A percentile compares a stretch with the other conserved stretches of the same genome.
phyloP scores from a whole-genome alignment of 2,113 vertebrate genomes.

The Bucco capensis region DNA sequence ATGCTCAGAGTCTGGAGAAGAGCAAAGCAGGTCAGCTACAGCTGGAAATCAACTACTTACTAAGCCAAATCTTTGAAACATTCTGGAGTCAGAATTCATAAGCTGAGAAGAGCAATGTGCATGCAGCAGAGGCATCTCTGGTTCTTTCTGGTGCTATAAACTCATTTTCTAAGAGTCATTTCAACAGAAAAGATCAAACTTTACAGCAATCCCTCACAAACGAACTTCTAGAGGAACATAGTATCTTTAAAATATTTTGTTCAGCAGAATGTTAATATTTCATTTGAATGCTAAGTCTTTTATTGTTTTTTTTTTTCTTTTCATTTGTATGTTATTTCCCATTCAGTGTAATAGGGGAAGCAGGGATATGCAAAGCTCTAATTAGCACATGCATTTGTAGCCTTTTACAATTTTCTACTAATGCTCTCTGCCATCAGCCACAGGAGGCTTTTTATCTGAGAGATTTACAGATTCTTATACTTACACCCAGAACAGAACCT shows the following conservation, averaged over 20 bases:
- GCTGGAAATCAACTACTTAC: not conserved
- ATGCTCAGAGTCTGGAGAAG: not conserved
- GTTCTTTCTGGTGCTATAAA: not conserved
- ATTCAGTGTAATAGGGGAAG: not conserved
- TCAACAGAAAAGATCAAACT: not conserved
- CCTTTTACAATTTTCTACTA: constrained; percentile 10
- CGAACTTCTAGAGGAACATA: not conserved
- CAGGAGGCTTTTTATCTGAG: constrained; percentile 12
- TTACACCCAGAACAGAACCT: not conserved
- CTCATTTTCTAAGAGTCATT: not conserved
- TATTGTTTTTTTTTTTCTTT: not conserved
- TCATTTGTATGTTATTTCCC: constrained; percentile 6
- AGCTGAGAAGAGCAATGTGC: not conserved
- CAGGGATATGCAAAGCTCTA: constrained; percentile 17
- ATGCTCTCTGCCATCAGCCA: constrained; percentile 33
- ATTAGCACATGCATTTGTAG: constrained; percentile 48
- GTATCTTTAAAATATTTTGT: not conserved
- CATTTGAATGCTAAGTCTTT: not conserved
- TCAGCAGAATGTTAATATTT: not conserved
- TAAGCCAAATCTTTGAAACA: not conserved
- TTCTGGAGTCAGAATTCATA: not conserved
- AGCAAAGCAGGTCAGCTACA: not conserved
- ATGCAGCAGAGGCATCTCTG: not conserved
- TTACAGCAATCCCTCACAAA: not conserved
- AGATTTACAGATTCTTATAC: constrained; percentile 19